These are phyloP conservation scores for Rousettus leschenaultii DNA, from an alignment of 2,113 vertebrate species.

Conservation along the genomic window DNA sequence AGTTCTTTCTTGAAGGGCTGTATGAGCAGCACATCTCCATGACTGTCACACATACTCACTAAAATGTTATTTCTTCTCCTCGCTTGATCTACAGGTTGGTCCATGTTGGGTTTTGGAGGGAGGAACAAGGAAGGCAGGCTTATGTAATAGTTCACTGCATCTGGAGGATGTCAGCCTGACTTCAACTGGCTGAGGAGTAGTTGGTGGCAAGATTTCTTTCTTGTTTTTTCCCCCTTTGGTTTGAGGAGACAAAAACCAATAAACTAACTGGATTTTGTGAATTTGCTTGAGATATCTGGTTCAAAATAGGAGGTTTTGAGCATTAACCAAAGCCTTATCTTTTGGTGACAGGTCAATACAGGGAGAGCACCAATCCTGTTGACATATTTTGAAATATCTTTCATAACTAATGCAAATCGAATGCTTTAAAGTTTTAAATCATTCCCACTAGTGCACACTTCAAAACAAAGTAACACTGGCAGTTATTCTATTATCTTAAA, in stretches of 20 bases:
- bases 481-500: slow-evolving; percentile 60
- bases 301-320: slow-evolving; percentile 8
- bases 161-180: not conserved
- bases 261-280: slow-evolving; percentile 6
- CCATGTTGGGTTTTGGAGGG: not conserved
- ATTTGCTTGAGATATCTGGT: slow-evolving; percentile 19
- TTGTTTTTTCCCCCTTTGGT: not conserved
- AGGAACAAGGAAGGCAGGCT: not conserved
- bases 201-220: slow-evolving; percentile 8
- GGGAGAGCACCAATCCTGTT: not conserved
- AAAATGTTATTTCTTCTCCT: not conserved
- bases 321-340: slow-evolving; percentile 41
- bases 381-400: slow-evolving; percentile 52
- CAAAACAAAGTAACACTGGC: slow-evolving; percentile 29
- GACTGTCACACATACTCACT: not conserved
- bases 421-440: slow-evolving; percentile 52
- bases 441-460: slow-evolving; percentile 1
- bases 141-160: not conserved
- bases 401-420: slow-evolving; percentile 59
- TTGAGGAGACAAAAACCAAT: not conserved
- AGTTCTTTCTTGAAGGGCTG: not conserved
- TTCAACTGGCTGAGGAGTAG: not conserved
- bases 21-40: not conserved
- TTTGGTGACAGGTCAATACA: not conserved
- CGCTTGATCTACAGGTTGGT: not conserved